Base-by-base conservation (phyloP, 37 sponge, comb jelly and placozoan genomes). In the Tethya wilhelma region DNA sequence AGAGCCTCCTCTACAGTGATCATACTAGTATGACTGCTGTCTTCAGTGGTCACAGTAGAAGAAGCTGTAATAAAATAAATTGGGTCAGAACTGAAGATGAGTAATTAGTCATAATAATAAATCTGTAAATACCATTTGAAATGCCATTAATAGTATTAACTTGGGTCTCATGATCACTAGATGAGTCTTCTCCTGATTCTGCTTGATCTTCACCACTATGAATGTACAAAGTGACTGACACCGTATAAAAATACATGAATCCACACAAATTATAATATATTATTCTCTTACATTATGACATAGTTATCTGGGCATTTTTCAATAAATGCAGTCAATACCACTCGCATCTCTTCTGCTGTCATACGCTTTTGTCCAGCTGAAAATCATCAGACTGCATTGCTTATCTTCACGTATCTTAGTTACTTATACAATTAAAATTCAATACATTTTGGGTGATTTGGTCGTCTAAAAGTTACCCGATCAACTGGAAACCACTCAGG, bases 371-470 rank as follows among this genome's bases (percentile, higher is more conserved):
- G 38, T 67, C 67, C 67, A 67, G 7, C 67, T 67, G 38, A 36
- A 67, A 7, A 32, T 67, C n/a, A n/a, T n/a, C n/a, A n/a, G n/a
- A n/a, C n/a, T n/a, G n/a, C n/a, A n/a, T n/a, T n/a, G n/a, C n/a
- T n/a, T n/a, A n/a, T n/a, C n/a, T n/a, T n/a, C n/a, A n/a, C n/a
- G n/a, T n/a, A n/a, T n/a, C n/a, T n/a, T n/a, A n/a, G n/a, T n/a
- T n/a, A n/a, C n/a, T n/a, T n/a, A n/a, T n/a, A n/a, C n/a, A n/a
- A n/a, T n/a, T n/a, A n/a, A n/a, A 14, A 14, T 9, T 67, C 34
- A 36, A 30, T 32, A 67, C 67, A 20, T 67, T 67, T 67, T 8
- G 67, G 67, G 19, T 67, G 67, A 67, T 67, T 67, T 67, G 67
- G 67, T 67, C 67, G 29, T 30, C 67, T 23, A 4, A 67, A 67